phyloP scores from a whole-genome alignment of 2,797 vertebrate species.

The Manis pentadactyla region DNA sequence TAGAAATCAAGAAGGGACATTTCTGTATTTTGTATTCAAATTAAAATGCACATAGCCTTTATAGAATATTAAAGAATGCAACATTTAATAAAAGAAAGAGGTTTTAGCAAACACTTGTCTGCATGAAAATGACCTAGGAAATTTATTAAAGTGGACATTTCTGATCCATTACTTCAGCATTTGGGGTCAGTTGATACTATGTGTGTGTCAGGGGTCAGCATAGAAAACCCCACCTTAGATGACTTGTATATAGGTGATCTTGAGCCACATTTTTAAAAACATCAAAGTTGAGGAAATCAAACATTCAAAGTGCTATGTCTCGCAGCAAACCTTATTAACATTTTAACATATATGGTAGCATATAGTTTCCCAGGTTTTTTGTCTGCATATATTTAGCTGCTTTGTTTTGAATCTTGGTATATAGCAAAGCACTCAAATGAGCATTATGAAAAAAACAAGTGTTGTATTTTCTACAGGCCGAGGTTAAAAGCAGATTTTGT shows the following conservation, averaged over 20 bases:
- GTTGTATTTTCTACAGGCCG: neutral
- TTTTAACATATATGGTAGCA: neutral
- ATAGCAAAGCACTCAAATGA: neutral
- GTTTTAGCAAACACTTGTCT: neutral
- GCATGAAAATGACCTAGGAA: neutral
- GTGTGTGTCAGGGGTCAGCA: neutral
- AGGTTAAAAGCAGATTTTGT: neutral
- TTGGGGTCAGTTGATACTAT: neutral
- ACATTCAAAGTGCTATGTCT: neutral
- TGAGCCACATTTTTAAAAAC: neutral
- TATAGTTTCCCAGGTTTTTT: neutral
- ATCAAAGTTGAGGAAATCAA: neutral
- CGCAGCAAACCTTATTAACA: neutral
- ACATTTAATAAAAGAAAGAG: neutral
- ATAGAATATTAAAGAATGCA: neutral
- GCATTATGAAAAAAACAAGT: neutral
- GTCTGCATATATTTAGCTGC: neutral
- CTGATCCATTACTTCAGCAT: neutral
- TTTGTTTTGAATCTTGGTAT: neutral
- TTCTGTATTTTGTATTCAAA: neutral
- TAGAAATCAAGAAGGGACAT: neutral
- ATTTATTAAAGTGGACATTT: neutral
- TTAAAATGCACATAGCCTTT: neutral
- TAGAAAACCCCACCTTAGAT: neutral
- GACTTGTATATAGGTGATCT: neutral